A percentile compares a stretch with the other conserved stretches of the same genome.
These are phyloP conservation scores for Germaria angustata DNA, from an alignment of 2,888 invertebrate species.

Conservation along the genomic window DNA sequence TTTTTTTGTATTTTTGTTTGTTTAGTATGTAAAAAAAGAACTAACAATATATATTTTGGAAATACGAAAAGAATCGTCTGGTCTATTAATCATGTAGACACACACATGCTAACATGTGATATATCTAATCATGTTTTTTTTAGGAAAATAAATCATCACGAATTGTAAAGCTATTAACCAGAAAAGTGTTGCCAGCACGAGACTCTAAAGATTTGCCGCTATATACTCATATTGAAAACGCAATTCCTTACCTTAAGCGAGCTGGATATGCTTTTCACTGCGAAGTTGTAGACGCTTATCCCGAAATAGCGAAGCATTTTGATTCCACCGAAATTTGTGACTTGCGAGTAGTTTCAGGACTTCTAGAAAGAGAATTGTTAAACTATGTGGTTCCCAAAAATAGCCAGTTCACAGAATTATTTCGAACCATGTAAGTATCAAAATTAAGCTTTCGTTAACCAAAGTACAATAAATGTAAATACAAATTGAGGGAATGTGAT, in stretches of 20 bases:
- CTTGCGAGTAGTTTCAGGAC: slow-evolving; percentile 75
- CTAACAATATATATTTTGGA: no score
- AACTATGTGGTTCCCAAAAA: slow-evolving; percentile 79
- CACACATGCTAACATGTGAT: no score
- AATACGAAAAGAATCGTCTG: no score
- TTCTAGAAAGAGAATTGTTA: slow-evolving; percentile 75
- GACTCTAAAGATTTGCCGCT: slow-evolving; percentile 71
- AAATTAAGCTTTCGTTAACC: no score
- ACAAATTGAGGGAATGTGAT: no score
- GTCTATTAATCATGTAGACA: no score
- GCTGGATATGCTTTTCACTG: slow-evolving; percentile 81
- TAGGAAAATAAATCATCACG: slow-evolving; percentile 72
- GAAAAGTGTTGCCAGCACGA: slow-evolving; percentile 72
- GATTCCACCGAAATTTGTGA: slow-evolving; percentile 80
- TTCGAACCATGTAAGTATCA: slow-evolving; percentile 75
- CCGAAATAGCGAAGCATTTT: slow-evolving; percentile 78
- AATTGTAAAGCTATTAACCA: slow-evolving; percentile 71
- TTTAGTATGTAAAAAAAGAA: no score
- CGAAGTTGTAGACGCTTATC: slow-evolving; percentile 80
- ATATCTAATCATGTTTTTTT: no score
- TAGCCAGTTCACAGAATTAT: slow-evolving; percentile 78
- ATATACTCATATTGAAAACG: slow-evolving; percentile 74
- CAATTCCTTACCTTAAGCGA: slow-evolving; percentile 79
- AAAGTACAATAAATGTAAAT: no score
- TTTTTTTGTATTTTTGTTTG: no score